Evolutionary conservation across 1,140 invertebrate genomes (phyloP).

Genomic region (Micrasema minimum): DNA sequence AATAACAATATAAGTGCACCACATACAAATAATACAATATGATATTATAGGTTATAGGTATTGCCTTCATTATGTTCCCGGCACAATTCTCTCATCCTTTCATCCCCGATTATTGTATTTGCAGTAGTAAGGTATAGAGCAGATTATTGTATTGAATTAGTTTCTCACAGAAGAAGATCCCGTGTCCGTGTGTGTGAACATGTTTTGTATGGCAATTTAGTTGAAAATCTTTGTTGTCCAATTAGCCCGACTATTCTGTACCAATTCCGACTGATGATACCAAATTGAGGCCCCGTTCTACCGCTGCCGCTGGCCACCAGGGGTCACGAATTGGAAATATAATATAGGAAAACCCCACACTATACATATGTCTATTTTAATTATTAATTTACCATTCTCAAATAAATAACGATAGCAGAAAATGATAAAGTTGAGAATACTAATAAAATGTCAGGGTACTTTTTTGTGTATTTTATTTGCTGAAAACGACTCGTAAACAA

Average conservation of each 20-base stretch:
- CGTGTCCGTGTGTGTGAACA: constrained; percentile 46
- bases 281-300: constrained; percentile 52
- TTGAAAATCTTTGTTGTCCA: constrained; percentile 55
- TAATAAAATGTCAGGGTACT: too few species aligned
- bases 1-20: too few species aligned
- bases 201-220: constrained; percentile 55
- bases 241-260: constrained; percentile 53
- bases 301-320: constrained; percentile 18
- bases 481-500: too few species aligned
- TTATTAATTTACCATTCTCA: too few species aligned
- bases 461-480: too few species aligned
- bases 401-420: too few species aligned
- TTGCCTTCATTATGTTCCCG: too few species aligned
- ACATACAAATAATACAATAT: too few species aligned
- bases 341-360: too few species aligned
- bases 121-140: constrained; percentile 23
- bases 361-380: too few species aligned
- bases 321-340: constrained; percentile 21
- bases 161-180: constrained; percentile 41
- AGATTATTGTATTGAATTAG: constrained; percentile 27
- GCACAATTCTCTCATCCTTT: constrained; percentile 24
- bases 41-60: too few species aligned
- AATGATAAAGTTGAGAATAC: too few species aligned
- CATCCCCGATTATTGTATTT: constrained; percentile 45
- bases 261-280: constrained; percentile 53